Evolutionary conservation across 2,113 vertebrate species (phyloP), one percentile per base, ranked within the genome.

Genomic region (Syrrhaptes paradoxus): DNA sequence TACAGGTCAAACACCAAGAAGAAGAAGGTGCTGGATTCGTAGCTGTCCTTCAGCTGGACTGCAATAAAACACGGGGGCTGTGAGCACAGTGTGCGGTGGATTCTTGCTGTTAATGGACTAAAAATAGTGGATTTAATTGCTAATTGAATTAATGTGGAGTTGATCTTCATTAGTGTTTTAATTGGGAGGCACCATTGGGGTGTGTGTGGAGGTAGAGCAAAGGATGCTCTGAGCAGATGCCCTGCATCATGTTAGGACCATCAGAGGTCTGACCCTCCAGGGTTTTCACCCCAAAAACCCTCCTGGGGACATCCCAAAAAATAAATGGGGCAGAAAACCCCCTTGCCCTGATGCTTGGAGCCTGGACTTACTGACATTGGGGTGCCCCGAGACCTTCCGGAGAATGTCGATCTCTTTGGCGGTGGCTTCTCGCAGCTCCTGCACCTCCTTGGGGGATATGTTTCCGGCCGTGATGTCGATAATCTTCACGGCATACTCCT

Each of bases 1-100:
- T 97, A 99, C 99, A 99, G 96, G 91, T 99, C 99, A 97, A 99
- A 99, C 87, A 99, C 98, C 97, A 99, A 95, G 98, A 99, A 99
- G 98, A 98, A 99, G 98, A 99, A 99, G 85, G 98, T 99, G 73
- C 98, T 98, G 93, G 99, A 99, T 96, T 99, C 99, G 10, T 98
- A 99, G 96, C 98, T 99, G 97, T 99, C 99, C 97, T 99, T 99
- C 93, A 99, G 98, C 97, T 99, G 99, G 95, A 99, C 99, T 99
- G 98, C 85, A 98, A 98, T 24, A 91, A 92, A 98, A 96, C 55
- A 97, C 1, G 13, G 55, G 10, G 48, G 22, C 43, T 59, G 61
- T 97, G 38, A 96, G 74, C 41, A 68, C 17, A 26, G 82, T 3
- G 25, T 9, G 16, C 5, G 26, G n/a, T 19, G 3, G 24, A 22